phyloP scores from a whole-genome alignment of 2,888 invertebrate species.

The Nipponacmea schrenckii region DNA sequence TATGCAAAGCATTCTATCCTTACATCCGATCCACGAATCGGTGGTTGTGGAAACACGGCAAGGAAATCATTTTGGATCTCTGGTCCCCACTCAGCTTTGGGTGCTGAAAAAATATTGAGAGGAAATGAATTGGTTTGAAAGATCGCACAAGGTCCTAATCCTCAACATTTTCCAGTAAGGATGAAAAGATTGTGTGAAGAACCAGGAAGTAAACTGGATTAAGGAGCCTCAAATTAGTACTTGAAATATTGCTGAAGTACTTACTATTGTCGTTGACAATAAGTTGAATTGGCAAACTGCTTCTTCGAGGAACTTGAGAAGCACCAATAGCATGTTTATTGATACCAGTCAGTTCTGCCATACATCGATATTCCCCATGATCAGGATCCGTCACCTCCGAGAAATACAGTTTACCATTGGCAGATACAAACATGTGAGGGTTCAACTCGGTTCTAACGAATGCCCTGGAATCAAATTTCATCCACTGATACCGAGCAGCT shows the following conservation, averaged over 20 bases:
- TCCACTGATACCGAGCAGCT: slow-evolving; percentile 80
- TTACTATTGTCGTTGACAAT: slow-evolving; percentile 49
- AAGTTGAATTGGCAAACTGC: slow-evolving; percentile 57
- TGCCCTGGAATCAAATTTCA: slow-evolving; percentile 87
- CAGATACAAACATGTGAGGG: slow-evolving; percentile 83
- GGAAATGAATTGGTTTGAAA: too few relatives aligned
- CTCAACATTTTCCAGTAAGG: too few relatives aligned
- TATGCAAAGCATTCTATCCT: slow-evolving; percentile 94
- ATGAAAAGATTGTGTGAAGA: too few relatives aligned
- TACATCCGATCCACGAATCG: slow-evolving; percentile 88
- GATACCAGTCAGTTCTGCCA: slow-evolving; percentile 38
- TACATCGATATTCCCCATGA: slow-evolving; percentile 45
- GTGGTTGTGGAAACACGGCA: slow-evolving; percentile 93
- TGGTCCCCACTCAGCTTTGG: slow-evolving; percentile 69
- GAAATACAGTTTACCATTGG: slow-evolving; percentile 93
- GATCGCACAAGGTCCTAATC: too few relatives aligned
- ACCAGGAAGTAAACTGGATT: too few relatives aligned
- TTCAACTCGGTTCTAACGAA: slow-evolving; percentile 92
- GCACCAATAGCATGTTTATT: slow-evolving; percentile 41
- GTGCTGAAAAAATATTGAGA: slow-evolving; percentile 28
- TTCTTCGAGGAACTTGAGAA: slow-evolving; percentile 44
- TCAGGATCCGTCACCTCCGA: slow-evolving; percentile 87
- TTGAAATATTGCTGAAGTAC: slow-evolving; percentile 3
- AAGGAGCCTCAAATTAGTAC: too few relatives aligned
- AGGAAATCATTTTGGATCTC: slow-evolving; percentile 94